A percentile compares a stretch with the other conserved stretches of the same genome.
These are phyloP conservation scores for Sinotaia quadrata DNA, from an alignment of 2,888 invertebrate genomes.

Conservation along the genomic window DNA sequence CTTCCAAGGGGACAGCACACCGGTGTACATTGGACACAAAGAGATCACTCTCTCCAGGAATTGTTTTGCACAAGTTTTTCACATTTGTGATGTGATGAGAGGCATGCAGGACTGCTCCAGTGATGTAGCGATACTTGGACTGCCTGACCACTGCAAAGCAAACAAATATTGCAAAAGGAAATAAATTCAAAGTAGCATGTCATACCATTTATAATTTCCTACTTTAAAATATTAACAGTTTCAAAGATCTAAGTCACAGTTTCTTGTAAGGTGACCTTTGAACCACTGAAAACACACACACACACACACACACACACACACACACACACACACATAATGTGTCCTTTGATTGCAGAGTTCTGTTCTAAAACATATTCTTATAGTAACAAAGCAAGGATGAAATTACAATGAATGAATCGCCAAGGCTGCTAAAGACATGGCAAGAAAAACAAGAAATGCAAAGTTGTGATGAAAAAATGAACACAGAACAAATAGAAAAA, in stretches of 20 bases:
- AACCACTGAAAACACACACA: not conserved
- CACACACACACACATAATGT: conserved; percentile 15
- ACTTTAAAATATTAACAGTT: not conserved
- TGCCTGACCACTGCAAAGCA: conserved; percentile 77
- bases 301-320: not conserved
- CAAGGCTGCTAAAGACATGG: too few relatives aligned
- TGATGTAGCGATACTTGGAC: conserved; percentile 94
- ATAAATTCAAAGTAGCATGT: not conserved
- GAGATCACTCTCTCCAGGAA: conserved; percentile 94
- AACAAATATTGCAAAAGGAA: not conserved
- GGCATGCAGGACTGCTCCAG: conserved; percentile 91
- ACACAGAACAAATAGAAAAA: too few relatives aligned
- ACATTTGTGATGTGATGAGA: conserved; percentile 93
- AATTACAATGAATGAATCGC: too few relatives aligned
- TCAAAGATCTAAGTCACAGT: not conserved
- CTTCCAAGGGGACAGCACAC: conserved; percentile 91
- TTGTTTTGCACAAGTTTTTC: conserved; percentile 89
- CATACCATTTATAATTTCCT: not conserved
- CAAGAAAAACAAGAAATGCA: too few relatives aligned
- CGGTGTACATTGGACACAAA: conserved; percentile 90
- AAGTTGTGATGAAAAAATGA: too few relatives aligned
- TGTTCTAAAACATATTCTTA: too few relatives aligned
- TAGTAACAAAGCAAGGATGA: too few relatives aligned
- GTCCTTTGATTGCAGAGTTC: too few relatives aligned
- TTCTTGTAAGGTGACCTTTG: not conserved